These are phyloP conservation scores for Macaria notata DNA, from an alignment of 2,888 invertebrate genomes.

Conservation along the genomic window DNA sequence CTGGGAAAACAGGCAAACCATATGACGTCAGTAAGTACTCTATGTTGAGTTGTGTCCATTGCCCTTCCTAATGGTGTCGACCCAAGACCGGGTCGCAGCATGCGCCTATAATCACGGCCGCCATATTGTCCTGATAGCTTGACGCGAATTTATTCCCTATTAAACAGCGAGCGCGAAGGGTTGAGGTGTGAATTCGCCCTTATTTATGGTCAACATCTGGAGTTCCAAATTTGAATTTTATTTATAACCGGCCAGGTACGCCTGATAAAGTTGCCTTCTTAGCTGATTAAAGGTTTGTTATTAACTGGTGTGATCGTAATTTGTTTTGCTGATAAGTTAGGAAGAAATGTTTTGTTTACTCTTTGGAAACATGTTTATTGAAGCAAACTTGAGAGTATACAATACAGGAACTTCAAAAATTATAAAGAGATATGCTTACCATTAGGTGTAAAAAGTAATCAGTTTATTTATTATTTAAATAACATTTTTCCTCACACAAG, in stretches of 20 bases:
- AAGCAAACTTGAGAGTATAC: no score
- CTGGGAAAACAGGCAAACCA: no score
- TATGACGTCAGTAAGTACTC: no score
- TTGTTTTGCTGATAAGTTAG: not conserved
- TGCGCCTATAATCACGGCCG: conserved; percentile 70
- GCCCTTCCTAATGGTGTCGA: conserved; percentile 21
- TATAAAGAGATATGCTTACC: no score
- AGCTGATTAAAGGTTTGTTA: conserved; percentile 24
- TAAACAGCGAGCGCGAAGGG: conserved; percentile 62
- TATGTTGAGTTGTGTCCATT: conserved; percentile 1
- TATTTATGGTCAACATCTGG: conserved; percentile 67
- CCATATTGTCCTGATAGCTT: conserved; percentile 77
- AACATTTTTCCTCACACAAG: conserved; percentile 38
- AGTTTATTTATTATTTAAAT: conserved; percentile 7
- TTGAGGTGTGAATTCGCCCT: conserved; percentile 63
- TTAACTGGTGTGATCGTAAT: conserved; percentile 16
- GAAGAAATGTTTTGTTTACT: not conserved
- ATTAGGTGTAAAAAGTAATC: no score
- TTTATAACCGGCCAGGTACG: conserved; percentile 37
- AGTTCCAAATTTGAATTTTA: conserved; percentile 45
- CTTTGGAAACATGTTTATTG: not conserved
- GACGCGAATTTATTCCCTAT: conserved; percentile 76
- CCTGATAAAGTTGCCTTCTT: conserved; percentile 37
- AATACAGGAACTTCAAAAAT: no score
- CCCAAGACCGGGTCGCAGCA: conserved; percentile 56